Evolutionary conservation across 2,797 vertebrate species (phyloP), one percentile per base, ranked within the genome.

Genomic region (Pseudopleuronectes americanus): DNA sequence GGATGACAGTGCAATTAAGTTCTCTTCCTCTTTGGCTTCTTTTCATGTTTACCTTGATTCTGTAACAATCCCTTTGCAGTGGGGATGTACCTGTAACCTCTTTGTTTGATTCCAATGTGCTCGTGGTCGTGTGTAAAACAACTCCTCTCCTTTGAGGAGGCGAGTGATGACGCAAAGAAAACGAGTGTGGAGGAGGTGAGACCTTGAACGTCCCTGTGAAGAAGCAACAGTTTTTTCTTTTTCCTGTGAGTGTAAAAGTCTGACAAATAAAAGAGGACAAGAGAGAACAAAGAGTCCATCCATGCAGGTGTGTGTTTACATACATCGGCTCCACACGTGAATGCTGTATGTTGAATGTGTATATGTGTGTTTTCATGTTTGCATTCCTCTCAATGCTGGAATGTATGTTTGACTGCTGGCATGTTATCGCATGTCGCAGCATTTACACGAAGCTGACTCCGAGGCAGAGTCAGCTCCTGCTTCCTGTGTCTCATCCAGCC

Each of bases 351-450:
- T 24, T 24, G 24, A 24, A 24, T 24, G 17, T 41, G 24, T 52
- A 52, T 59, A 66, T 81, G 52, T 76, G 45, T 69, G 43, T 80
- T 74, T 71, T 64, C 43, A 54, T 74, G 77, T 78, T 72, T 76
- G 53, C 63, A 71, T 74, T 67, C 68, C 63, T 71, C 19, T 63
- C 28, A 31, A 4, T 16, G 2, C 28, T 49, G 68, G 66, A 76
- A 77, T 80, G 58, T 68, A 58, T 68, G 64, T 84, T 64, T 71
- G 24, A 57, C 54, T 80, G 60, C 57, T 63, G 54, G 55, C 74
- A 58, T 80, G 77, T 71, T 56, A 73, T 57, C 1, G 51, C 75
- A 77, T 36, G 77, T 66, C 43, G 72, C 61, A 60, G 28, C 48
- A 6, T 82, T 85, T 74, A 73, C 59, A 76, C 49, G 71, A 53